Evolutionary conservation across 1,140 invertebrate species (phyloP).

Genomic region (Chironomus striatipennis): DNA sequence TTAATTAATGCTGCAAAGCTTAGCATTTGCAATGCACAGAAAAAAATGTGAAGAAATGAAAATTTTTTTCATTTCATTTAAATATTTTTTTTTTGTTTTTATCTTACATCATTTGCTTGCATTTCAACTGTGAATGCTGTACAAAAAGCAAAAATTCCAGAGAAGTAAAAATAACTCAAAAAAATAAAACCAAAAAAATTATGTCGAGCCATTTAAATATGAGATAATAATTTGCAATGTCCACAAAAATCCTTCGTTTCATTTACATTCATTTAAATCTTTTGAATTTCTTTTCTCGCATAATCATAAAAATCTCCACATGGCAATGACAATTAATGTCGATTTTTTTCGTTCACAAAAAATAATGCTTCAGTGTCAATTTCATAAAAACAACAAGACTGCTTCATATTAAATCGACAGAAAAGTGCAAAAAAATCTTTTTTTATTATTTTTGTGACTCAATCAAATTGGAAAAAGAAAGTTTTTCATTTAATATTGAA

Average conservation of each 20-base stretch:
- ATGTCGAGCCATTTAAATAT: no score
- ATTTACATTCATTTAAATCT: slow-evolving; percentile 1
- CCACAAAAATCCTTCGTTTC: background rate
- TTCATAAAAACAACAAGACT: background rate
- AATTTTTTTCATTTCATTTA: background rate
- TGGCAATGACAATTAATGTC: background rate
- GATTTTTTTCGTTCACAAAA: background rate
- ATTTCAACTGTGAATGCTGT: background rate
- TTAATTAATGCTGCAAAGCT: background rate
- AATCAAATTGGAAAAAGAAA: slow-evolving; percentile 5
- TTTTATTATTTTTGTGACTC: background rate
- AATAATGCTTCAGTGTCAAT: background rate
- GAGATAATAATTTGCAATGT: background rate
- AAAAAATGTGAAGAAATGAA: background rate
- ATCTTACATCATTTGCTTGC: background rate
- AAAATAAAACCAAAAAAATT: no score
- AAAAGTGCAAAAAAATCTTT: background rate
- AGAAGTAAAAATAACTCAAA: no score
- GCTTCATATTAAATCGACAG: background rate
- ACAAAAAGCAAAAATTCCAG: no score
- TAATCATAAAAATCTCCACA: background rate
- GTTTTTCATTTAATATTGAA: background rate
- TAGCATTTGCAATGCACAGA: background rate
- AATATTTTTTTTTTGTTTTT: background rate
- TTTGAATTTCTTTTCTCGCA: background rate